Evolutionary conservation across 2,113 vertebrate species (phyloP).

Genomic region (Todiramphus chloris): DNA sequence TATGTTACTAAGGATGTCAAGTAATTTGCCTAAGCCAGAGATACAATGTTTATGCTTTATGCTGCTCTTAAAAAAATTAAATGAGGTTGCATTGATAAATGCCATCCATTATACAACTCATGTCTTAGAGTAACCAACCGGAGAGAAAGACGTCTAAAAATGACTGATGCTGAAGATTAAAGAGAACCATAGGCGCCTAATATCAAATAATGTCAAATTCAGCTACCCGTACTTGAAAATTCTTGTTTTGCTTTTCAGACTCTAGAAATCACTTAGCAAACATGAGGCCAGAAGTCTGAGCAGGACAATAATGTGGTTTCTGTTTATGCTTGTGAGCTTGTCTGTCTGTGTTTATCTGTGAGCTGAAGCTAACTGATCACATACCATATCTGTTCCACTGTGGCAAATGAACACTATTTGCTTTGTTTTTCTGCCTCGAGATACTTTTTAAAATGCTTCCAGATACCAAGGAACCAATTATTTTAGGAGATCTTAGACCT

Average conservation of each 20-base stretch:
- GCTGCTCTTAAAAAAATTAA: slow-evolving; percentile 26
- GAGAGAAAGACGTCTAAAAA: slow-evolving; percentile 49
- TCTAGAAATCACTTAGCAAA: slow-evolving; percentile 71
- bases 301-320: slow-evolving; percentile 78
- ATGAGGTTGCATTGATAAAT: slow-evolving; percentile 36
- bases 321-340: slow-evolving; percentile 72
- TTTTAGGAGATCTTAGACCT: slow-evolving; percentile 34
- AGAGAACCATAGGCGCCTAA: slow-evolving; percentile 35
- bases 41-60: slow-evolving; percentile 4
- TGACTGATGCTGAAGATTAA: slow-evolving; percentile 62
- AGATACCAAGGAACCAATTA: slow-evolving; percentile 71
- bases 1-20: slow-evolving; percentile 24
- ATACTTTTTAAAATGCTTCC: slow-evolving; percentile 84
- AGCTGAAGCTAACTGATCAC: slow-evolving; percentile 86
- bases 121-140: neutral
- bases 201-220: slow-evolving; percentile 49
- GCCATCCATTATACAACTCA: neutral
- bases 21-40: slow-evolving; percentile 8
- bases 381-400: slow-evolving; percentile 85
- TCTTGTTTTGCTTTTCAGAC: slow-evolving; percentile 59
- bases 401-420: slow-evolving; percentile 78
- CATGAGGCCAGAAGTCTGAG: slow-evolving; percentile 74
- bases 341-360: slow-evolving; percentile 82
- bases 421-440: slow-evolving; percentile 78
- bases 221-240: slow-evolving; percentile 52